Percentiles rank a stretch among this genome's conserved stretches.
Conservation (phyloP, 2,888 invertebrate species). For the Copidosoma aretas region DNA sequence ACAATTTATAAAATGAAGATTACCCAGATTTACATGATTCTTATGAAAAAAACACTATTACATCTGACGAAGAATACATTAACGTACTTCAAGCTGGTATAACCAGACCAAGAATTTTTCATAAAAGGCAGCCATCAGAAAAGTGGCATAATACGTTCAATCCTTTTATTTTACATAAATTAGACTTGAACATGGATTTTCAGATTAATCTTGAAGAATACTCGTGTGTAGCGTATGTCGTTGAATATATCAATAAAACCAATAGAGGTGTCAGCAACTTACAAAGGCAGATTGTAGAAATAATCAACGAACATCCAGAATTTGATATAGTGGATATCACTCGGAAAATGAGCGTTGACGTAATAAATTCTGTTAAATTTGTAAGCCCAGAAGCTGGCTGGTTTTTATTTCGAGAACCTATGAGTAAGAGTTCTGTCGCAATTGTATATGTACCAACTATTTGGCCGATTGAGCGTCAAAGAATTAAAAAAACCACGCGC, state of each 20-base stretch:
- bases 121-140: slow-evolving; percentile 40
- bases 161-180: slow-evolving; percentile 42
- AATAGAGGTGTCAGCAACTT: slow-evolving; percentile 47
- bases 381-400: slow-evolving; percentile 61
- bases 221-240: slow-evolving; percentile 43
- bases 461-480: slow-evolving; percentile 57
- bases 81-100: slow-evolving; percentile 46
- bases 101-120: slow-evolving; percentile 40
- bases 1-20: slow-evolving; percentile 40
- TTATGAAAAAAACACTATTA: slow-evolving; percentile 42
- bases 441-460: slow-evolving; percentile 43
- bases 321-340: slow-evolving; percentile 51
- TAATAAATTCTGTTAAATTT: slow-evolving; percentile 54
- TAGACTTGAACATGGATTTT: slow-evolving; percentile 43
- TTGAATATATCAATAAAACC: slow-evolving; percentile 45
- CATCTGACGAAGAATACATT: slow-evolving; percentile 45
- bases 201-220: slow-evolving; percentile 37
- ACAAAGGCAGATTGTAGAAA: slow-evolving; percentile 41
- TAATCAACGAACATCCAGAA: slow-evolving; percentile 53
- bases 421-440: slow-evolving; percentile 54
- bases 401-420: slow-evolving; percentile 60
- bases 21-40: slow-evolving; percentile 42
- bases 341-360: slow-evolving; percentile 49
- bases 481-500: slow-evolving; percentile 50
- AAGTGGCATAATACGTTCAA: slow-evolving; percentile 46